Percentiles rank a stretch among this genome's conserved stretches.
Conservation (phyloP, 2,888 invertebrate genomes). For the Agrotis exclamationis region DNA sequence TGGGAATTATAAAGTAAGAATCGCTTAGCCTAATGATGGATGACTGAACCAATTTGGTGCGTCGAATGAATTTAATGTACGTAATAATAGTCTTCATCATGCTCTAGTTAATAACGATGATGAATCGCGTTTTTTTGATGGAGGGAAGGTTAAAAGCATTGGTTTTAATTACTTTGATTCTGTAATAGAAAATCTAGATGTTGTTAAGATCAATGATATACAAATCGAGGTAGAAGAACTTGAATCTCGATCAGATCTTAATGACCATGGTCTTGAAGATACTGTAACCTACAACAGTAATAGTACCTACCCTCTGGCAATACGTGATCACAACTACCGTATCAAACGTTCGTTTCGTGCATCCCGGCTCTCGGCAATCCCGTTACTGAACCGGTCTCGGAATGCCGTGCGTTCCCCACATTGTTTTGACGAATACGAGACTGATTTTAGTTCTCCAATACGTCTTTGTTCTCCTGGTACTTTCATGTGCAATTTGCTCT, state of each 20-base stretch:
- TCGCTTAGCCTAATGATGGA: conserved; percentile 50
- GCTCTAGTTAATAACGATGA: conserved; percentile 48
- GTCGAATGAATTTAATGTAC: conserved; percentile 57
- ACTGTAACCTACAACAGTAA: conserved; percentile 26
- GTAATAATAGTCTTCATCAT: conserved; percentile 49
- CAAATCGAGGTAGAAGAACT: neutral
- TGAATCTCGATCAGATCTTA: neutral
- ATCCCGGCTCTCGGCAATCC: conserved; percentile 73
- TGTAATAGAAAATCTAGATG: conserved; percentile 11
- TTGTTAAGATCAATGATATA: conserved; percentile 13
- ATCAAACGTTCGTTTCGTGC: conserved; percentile 73
- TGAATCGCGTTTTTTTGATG: conserved; percentile 34
- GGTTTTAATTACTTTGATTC: conserved; percentile 18
- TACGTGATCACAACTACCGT: conserved; percentile 67
- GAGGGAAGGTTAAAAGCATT: conserved; percentile 28
- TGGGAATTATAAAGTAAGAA: conserved; percentile 63
- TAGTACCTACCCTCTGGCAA: conserved; percentile 48
- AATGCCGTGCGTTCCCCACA: conserved; percentile 75
- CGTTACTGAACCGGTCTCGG: conserved; percentile 83
- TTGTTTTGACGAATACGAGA: conserved; percentile 71
- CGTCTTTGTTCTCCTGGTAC: conserved; percentile 58
- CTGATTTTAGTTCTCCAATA: conserved; percentile 66
- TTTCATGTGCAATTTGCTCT: conserved; percentile 39
- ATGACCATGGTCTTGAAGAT: conserved; percentile 1
- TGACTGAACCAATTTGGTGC: conserved; percentile 45